phyloP scores from a whole-genome alignment of 2,113 vertebrate genomes.

The Chaetodon auriga region DNA sequence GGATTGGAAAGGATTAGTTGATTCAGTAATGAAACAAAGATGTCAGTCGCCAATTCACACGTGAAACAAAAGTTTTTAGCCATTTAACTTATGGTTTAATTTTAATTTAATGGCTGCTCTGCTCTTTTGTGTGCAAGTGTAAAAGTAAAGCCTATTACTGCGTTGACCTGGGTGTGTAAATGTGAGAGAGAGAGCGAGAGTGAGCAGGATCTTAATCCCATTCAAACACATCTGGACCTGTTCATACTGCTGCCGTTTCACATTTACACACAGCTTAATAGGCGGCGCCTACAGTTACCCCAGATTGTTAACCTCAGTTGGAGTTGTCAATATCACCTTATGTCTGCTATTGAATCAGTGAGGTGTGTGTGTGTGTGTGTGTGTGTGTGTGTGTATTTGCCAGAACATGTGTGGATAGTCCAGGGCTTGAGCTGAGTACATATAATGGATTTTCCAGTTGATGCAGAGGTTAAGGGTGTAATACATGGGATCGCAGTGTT shows the following conservation, averaged over 20 bases:
- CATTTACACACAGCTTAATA: slow-evolving; percentile 57
- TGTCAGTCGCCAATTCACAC: background rate
- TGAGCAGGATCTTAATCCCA: slow-evolving; percentile 32
- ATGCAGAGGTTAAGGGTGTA: slow-evolving; percentile 39
- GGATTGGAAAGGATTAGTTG: slow-evolving; percentile 33
- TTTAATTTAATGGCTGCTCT: background rate
- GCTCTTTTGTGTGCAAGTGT: slow-evolving; percentile 2
- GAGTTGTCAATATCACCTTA: slow-evolving; percentile 77
- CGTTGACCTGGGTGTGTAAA: slow-evolving; percentile 22
- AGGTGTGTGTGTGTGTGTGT: slow-evolving; percentile 28
- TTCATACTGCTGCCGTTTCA: slow-evolving; percentile 57
- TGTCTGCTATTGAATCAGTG: slow-evolving; percentile 68
- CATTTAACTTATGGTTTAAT: slow-evolving; percentile 8
- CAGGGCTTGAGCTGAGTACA: slow-evolving; percentile 32
- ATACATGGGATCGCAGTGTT: slow-evolving; percentile 31
- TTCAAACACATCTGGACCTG: slow-evolving; percentile 49
- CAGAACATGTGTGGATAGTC: background rate
- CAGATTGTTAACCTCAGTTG: slow-evolving; percentile 72
- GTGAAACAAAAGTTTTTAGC: slow-evolving; percentile 17
- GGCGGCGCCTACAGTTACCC: slow-evolving; percentile 33
- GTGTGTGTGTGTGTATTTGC: slow-evolving; percentile 38
- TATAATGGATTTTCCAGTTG: slow-evolving; percentile 54
- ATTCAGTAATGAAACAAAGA: slow-evolving; percentile 28
- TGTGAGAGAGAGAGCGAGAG: background rate
- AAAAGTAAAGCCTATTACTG: slow-evolving; percentile 21